Evolutionary conservation across 2,797 vertebrate species (phyloP), one percentile per base, ranked within the genome.

Genomic region (Scolopax bukidnonensis): DNA sequence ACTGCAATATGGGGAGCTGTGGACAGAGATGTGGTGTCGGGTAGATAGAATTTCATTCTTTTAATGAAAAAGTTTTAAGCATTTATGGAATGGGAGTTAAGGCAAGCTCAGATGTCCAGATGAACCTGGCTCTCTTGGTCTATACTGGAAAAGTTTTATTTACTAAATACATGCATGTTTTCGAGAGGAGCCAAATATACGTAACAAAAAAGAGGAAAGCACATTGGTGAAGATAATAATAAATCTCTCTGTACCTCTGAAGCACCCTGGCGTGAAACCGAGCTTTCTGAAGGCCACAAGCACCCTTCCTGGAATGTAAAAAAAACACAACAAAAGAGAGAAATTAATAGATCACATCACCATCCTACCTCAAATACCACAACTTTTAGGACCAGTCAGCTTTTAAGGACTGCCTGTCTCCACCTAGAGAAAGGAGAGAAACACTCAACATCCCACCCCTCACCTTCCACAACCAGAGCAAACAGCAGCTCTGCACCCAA

Each of bases 271-370:
- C 98, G 98, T 0, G 98, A 98, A 85, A 98, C 96, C 12, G 98
- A 97, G 83, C 97, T 98, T 93, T 99, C 98, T 95, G 98, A 98
- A 98, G 99, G 99, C 98, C 99, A 99, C 98, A 99, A 97, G 97
- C 98, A 98, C 96, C 98, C 98, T 84, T 99, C 99, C 99, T 99
- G 95, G 94, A 92, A 96, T n/a, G 60, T 5, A 75, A 32, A 76
- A 91, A 91, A 18, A 91, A 93, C 91, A 96, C 63, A 94, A 92
- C 38, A 92, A 28, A 73, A 87, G 61, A 93, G 65, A 83, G 95
- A 65, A 84, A 75, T 98, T 90, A 97, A 91, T 33, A 78, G n/a
- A 76, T 23, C 21, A 36, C n/a, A 76, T 56, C 28, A 64, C 10
- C 43, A 67, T 60, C 60, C 45, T 23, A 12, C 14, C 19, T 70